Base-by-base conservation (phyloP, 2,888 invertebrate genomes). In the Aporophyla nigra region DNA sequence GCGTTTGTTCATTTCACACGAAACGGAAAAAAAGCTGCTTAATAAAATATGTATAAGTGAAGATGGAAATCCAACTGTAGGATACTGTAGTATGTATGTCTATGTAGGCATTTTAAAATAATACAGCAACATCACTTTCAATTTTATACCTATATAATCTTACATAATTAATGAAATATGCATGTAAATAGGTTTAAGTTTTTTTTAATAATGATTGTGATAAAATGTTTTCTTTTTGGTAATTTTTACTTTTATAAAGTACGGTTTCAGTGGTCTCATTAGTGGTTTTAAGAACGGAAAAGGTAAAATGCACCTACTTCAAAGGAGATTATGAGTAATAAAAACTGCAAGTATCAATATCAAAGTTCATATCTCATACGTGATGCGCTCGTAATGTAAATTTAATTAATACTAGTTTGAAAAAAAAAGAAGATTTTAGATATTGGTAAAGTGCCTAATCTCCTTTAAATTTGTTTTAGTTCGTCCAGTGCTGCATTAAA, bases 191-290 rank as follows among this genome's bases (percentile, higher is more conserved):
- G 43, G 1, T 74, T 74, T 81, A 63, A 74, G 51, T 16, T 73
- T 72, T 43, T 21, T 66, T 43, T 24, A 56, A 49, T 46, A 62
- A 70, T 61, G 33, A 70, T 73, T 84, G 73, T 82, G 69, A 82
- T 80, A 80, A 67, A 69, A 58, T 24, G 40, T 62, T 33, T 73
- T 54, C 16, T 72, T 81, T 79, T 16, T 46, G 16, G 51, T 72
- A 21, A 62, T 71, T 71, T 84, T 84, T 46, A 53, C 3, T 51
- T 71, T 59, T 65, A 40, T 49, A 33, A 49, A 65, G 27, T 74
- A 68, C n/a, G 51, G 16, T 85, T 76, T 76, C 82, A 70, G 83
- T 85, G 82, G 85, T 81, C 82, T 85, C 62, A 72, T 83, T 62
- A 63, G 21, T 61, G 0, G 46, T 62, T 67, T 59, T 69, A 56